A percentile compares a stretch with the other conserved stretches of the same genome.
phyloP scores from a whole-genome alignment of 2,797 vertebrate species.

The Podarcis lilfordi region DNA sequence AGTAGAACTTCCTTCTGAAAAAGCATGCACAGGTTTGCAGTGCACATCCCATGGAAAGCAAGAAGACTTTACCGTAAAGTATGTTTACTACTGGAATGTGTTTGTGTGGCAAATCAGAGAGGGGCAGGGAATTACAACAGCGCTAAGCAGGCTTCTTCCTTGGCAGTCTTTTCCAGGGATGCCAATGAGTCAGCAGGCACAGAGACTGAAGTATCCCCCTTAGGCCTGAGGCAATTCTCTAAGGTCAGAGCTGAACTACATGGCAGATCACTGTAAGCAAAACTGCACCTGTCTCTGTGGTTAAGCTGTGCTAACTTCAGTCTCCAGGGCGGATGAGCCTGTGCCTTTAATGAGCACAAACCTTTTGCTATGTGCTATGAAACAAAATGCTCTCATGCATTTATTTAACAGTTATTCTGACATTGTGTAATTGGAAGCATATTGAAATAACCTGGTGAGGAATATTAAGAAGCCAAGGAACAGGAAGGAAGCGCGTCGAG shows the following conservation, averaged over 20 bases:
- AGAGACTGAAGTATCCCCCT: neutral
- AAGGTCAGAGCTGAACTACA: slow-evolving; percentile 9
- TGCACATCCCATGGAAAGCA: neutral
- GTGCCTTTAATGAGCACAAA: slow-evolving; percentile 27
- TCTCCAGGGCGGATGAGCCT: slow-evolving; percentile 21
- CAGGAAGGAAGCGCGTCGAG: slow-evolving; percentile 31
- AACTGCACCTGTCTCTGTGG: slow-evolving; percentile 13
- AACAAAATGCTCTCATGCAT: slow-evolving; percentile 40
- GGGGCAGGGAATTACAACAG: slow-evolving; percentile 21
- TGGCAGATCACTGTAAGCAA: neutral
- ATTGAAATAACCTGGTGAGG: slow-evolving; percentile 44
- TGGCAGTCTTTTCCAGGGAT: neutral
- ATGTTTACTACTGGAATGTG: neutral
- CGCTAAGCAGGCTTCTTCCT: neutral
- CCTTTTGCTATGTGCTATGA: slow-evolving; percentile 36
- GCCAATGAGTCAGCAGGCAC: neutral
- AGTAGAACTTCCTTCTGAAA: neutral
- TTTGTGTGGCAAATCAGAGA: neutral
- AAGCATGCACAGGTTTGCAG: neutral
- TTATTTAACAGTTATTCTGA: slow-evolving; percentile 61
- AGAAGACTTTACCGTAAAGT: neutral
- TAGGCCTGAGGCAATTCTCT: neutral
- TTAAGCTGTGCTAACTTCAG: neutral
- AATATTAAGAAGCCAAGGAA: slow-evolving; percentile 50
- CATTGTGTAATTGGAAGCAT: slow-evolving; percentile 20